Evolutionary conservation across 92 coral and sea anemone species (phyloP).

Genomic region (Epizoanthus fatuus): DNA sequence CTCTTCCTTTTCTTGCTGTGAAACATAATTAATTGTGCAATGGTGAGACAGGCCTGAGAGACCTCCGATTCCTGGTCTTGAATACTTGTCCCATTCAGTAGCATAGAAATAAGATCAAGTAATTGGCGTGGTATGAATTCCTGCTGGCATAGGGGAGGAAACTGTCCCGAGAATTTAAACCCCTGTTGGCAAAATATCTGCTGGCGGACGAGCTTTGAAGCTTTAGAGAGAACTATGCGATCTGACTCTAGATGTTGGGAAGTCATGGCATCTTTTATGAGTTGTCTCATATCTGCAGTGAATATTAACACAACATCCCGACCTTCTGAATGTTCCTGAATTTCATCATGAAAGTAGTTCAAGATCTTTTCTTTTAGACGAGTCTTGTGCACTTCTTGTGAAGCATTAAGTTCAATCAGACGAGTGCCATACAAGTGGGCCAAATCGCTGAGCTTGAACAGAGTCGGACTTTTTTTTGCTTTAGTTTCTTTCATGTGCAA

Average conservation of each 20-base stretch:
- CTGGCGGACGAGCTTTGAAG: too few relatives aligned
- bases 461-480: too few relatives aligned
- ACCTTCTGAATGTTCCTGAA: slow-evolving; percentile 1
- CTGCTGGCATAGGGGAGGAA: background rate
- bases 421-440: too few relatives aligned
- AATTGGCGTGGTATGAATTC: slow-evolving; percentile 47
- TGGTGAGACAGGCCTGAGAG: slow-evolving; percentile 66
- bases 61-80: slow-evolving; percentile 48
- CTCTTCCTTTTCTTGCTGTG: slow-evolving; percentile 50
- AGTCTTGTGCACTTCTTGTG: background rate
- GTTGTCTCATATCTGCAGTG: background rate
- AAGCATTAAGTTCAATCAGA: too few relatives aligned
- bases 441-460: too few relatives aligned
- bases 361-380: background rate
- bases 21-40: slow-evolving; percentile 46
- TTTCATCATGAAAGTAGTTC: background rate
- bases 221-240: too few relatives aligned
- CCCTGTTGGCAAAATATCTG: too few relatives aligned
- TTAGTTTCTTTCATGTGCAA: too few relatives aligned
- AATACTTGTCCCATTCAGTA: slow-evolving; percentile 49
- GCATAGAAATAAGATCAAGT: slow-evolving; percentile 53
- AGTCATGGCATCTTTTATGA: background rate
- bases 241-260: too few relatives aligned
- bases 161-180: slow-evolving; percentile 2
- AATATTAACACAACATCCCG: background rate